Base-by-base conservation (phyloP, 2,888 invertebrate species). In the Cheilosia impressa region DNA sequence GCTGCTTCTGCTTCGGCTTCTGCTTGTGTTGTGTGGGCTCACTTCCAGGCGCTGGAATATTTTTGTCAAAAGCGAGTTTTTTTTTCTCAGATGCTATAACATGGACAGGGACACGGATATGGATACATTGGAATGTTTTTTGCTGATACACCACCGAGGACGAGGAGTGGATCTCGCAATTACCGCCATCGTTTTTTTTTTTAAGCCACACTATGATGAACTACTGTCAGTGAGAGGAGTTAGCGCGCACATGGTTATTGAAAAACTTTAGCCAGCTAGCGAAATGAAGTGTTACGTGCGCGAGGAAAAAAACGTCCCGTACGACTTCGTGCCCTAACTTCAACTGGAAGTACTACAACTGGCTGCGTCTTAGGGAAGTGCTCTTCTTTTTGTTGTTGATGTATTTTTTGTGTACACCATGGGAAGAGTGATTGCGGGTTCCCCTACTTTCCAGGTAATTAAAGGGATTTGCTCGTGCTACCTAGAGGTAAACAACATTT, bases 401-500 rank as follows among this genome's bases (percentile, higher is more conserved):
- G 27, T 4, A 31, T 15, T 43, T 17, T 38, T 34, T 27, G 19
- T 62, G 34, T 41, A 66, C 27, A 19, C 6, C 9, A 24, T 27
- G 83, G 78, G 43, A 68, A 76, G 24, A 53, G 19, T 57, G 68
- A 65, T 68, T 73, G 45, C 45, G 58, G 45, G 15, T 66, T 77
- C 76, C 68, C 81, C 85, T 72, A 55, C 34, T 38, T 85, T 81
- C 81, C 76, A 81, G 62, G 31, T 65, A 63, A 47, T 45, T 84
- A 66, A 45, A 62, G n/a, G 19, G 55, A 72, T 63, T 72, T 58
- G n/a, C 52, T 47, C 50, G 17, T 45, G 58, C 34, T 50, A 66
- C 13, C 31, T 19, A 52, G 72, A 85, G 76, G 76, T 85, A 85
- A 85, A 85, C 85, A 85, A 81, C 53, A 57, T 85, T 71, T 80